phyloP scores from a whole-genome alignment of 2,888 invertebrate species.

The Hemaris fuciformis region DNA sequence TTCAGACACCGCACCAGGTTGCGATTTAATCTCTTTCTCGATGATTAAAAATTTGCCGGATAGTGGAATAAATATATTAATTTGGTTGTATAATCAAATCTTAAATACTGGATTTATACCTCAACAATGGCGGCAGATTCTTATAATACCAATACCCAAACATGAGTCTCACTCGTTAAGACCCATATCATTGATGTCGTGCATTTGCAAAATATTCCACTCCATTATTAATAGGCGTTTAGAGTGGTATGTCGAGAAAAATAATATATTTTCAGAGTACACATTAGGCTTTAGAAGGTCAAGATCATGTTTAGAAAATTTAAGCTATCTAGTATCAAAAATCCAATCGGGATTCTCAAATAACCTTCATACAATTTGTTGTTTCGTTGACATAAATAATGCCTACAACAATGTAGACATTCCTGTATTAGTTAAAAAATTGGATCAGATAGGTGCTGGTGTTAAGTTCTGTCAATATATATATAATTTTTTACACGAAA shows the following conservation, averaged over 20 bases:
- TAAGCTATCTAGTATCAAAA: neutral
- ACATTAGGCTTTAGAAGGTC: neutral
- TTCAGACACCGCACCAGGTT: conserved; percentile 18
- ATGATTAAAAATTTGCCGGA: conserved; percentile 20
- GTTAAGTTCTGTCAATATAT: neutral
- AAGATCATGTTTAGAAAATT: neutral
- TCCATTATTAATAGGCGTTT: neutral
- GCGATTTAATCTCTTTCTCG: conserved; percentile 16
- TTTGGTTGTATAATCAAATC: conserved; percentile 15
- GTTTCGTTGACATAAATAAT: neutral
- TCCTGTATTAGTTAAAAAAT: neutral
- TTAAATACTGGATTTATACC: conserved; percentile 8
- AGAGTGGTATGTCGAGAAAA: neutral
- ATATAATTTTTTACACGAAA: no score
- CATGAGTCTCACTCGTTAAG: no score
- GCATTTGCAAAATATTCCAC: no score
- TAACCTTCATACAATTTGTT: neutral
- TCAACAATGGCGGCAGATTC: conserved; percentile 15
- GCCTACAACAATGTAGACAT: neutral
- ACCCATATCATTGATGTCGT: no score
- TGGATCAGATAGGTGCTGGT: neutral
- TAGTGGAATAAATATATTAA: conserved; percentile 14
- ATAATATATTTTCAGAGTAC: neutral
- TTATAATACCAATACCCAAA: conserved; percentile 17
- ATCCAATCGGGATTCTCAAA: neutral